These are phyloP conservation scores for Aporophyla nigra DNA, from an alignment of 2,888 invertebrate species.

Conservation along the genomic window DNA sequence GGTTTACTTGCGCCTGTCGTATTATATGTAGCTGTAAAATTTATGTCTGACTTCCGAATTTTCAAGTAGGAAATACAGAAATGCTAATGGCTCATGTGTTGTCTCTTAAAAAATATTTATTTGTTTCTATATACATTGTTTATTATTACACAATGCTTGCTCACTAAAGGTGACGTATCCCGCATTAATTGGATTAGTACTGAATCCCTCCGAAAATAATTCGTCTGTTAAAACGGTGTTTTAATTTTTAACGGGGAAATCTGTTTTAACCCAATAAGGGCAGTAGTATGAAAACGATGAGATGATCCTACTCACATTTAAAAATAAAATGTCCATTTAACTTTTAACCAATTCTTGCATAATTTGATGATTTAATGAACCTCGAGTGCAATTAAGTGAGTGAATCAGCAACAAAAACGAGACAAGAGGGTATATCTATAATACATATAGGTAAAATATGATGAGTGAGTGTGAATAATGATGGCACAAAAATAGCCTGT, in stretches of 20 bases:
- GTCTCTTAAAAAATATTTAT: not conserved
- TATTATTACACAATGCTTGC: not conserved
- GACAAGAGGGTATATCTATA: not conserved
- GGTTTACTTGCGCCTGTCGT: not conserved
- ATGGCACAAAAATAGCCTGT: constrained; percentile 31
- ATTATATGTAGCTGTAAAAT: constrained; percentile 3
- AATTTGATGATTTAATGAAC: not conserved
- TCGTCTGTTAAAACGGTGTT: no score
- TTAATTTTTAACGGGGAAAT: no score
- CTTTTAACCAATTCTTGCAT: no score
- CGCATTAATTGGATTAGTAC: no score
- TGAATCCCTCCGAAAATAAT: no score
- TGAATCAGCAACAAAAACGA: not conserved
- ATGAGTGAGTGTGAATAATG: constrained; percentile 17
- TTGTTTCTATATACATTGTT: not conserved
- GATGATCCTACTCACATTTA: not conserved
- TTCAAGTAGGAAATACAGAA: constrained; percentile 30
- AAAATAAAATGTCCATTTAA: not conserved
- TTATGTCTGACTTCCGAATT: constrained; percentile 3
- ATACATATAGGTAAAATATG: not conserved
- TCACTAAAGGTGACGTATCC: not conserved
- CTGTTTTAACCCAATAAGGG: no score
- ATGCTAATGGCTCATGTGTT: not conserved
- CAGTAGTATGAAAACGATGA: not conserved
- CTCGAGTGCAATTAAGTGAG: not conserved